Evolutionary conservation across 2,797 vertebrate species (phyloP), one percentile per base, ranked within the genome.

Genomic region (Hozukius guyotensis): DNA sequence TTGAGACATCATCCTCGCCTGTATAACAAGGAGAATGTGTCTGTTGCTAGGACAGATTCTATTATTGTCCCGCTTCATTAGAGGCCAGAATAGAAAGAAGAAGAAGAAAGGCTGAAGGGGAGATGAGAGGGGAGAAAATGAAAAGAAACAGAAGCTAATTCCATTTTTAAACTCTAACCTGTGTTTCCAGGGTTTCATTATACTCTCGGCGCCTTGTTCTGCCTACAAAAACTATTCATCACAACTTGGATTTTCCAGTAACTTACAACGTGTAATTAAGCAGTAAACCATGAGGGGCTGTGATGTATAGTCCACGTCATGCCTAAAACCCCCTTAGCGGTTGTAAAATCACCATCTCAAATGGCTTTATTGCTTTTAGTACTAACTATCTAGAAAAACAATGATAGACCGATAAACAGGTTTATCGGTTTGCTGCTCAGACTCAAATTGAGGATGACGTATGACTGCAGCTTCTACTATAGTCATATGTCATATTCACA

Each of bases 1-100:
- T 59, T 83, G 83, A 83, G 80, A 61, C 60, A 46, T 73, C 75
- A 34, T 66, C 38, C 67, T 78, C 55, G 69, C 29, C 65, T 53
- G 61, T 77, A 56, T n/a, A 76, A 72, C 75, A 62, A 69, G 31
- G 67, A 34, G 8, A 69, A 4, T 12, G 59, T 22, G 61, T 65
- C 52, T 72, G 75, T 81, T 80, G 86, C 80, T 75, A 78, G 31
- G 73, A 81, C 63, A 4, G 59, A 65, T 78, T 81, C 78, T 87
- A 73, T 87, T 84, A 76, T 73, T 34, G 59, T 42, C 72, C 29
- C 11, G 42, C 34, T 78, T 84, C 72, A 73, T 83, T 72, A 81
- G 31, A 67, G 11, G n/a, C 64, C 29, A n/a, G 6, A 63, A 56
- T 27, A 57, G 53, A 53, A 61, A 71, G 11, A 31, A 36, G 63